Evolutionary conservation across 2,113 vertebrate species (phyloP).

Genomic region (Butorides virescens): DNA sequence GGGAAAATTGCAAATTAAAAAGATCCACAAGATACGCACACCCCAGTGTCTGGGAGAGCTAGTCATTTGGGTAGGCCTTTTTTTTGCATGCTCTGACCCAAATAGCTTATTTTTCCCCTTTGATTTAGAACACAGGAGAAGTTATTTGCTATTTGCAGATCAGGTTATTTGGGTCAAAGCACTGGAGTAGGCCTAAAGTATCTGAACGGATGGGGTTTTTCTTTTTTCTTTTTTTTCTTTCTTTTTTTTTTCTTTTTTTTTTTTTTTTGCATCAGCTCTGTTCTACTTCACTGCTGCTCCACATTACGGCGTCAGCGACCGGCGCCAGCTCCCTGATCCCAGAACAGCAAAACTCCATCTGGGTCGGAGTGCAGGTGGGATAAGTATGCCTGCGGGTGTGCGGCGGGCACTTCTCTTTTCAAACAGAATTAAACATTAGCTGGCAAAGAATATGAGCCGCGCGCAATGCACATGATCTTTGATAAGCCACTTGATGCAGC

Average conservation of each 20-base stretch:
- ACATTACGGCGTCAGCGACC: neutral
- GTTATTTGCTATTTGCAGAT: constrained; percentile 67
- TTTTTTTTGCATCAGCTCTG: neutral
- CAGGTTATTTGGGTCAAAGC: constrained; percentile 66
- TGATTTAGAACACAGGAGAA: constrained; percentile 47
- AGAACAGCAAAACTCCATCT: neutral
- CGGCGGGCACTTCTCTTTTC: neutral
- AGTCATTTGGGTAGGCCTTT: constrained; percentile 43
- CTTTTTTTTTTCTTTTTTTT: too few species aligned
- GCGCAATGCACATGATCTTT: neutral
- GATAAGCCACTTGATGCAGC: neutral
- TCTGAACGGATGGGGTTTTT: neutral
- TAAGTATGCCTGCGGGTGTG: neutral
- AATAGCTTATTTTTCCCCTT: constrained; percentile 64
- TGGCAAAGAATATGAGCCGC: neutral
- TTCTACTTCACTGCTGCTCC: constrained; percentile 27
- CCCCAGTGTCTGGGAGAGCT: constrained; percentile 47
- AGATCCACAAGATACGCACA: constrained; percentile 45
- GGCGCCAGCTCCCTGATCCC: neutral
- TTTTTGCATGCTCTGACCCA: constrained; percentile 45
- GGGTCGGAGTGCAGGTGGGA: neutral
- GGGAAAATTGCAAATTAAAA: constrained; percentile 69
- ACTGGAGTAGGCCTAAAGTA: constrained; percentile 3
- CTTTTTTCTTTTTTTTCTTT: neutral
- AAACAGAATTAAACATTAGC: constrained; percentile 14